phyloP scores from a whole-genome alignment of 1,140 invertebrate genomes.

The Atta cephalotes region DNA sequence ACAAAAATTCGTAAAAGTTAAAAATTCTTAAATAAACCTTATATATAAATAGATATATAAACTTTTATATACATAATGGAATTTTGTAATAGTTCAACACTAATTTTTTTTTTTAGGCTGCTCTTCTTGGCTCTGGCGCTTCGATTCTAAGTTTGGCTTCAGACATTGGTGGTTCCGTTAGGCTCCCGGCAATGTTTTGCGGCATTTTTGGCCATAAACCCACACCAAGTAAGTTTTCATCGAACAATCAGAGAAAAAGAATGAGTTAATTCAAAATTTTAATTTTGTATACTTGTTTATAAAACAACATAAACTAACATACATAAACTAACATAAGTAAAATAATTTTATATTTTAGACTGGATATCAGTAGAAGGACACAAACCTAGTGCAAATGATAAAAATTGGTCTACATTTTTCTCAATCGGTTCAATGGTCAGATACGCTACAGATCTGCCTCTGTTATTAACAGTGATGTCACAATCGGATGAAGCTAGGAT shows the following conservation, averaged over 20 bases:
- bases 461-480: constrained; percentile 90
- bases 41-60: no score
- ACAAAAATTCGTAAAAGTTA: no score
- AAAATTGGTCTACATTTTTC: constrained; percentile 88
- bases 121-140: constrained; percentile 90
- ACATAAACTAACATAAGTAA: neutral
- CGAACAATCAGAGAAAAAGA: neutral
- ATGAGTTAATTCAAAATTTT: neutral
- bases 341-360: constrained; percentile 60
- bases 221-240: constrained; percentile 86
- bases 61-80: neutral
- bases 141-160: constrained; percentile 93
- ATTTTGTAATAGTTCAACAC: neutral
- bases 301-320: neutral
- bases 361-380: constrained; percentile 81
- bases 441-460: constrained; percentile 92
- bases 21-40: neutral
- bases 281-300: neutral
- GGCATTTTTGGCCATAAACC: constrained; percentile 95
- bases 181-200: constrained; percentile 94
- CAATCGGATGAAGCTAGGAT: constrained; percentile 87
- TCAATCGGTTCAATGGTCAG: constrained; percentile 93
- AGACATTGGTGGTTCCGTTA: constrained; percentile 94
- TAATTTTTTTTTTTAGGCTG: constrained; percentile 83
- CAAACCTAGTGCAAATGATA: constrained; percentile 86